These are phyloP conservation scores for Caradrina kadenii DNA, from an alignment of 2,888 invertebrate genomes.

Conservation along the genomic window DNA sequence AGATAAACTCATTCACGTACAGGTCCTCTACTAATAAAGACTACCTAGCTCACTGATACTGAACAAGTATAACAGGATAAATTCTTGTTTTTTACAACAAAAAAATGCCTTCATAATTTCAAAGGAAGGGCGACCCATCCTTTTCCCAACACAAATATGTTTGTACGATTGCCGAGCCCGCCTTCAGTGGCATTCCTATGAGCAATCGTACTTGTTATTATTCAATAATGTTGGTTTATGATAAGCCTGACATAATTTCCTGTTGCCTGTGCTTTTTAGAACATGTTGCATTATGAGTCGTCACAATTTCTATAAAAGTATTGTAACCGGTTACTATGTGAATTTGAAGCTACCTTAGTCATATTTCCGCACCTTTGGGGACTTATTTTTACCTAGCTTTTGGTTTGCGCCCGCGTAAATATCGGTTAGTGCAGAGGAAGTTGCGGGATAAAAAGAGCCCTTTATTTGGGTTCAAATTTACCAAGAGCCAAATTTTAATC, in stretches of 20 bases:
- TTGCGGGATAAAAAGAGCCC: too few species aligned
- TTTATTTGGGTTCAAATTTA: too few species aligned
- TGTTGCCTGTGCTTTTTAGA: background rate
- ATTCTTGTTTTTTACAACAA: background rate
- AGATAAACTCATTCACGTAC: background rate
- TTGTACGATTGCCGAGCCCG: background rate
- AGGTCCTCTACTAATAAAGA: background rate
- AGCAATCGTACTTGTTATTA: constrained; percentile 9
- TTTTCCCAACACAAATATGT: constrained; percentile 4
- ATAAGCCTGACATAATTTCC: constrained; percentile 26
- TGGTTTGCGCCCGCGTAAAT: too few species aligned
- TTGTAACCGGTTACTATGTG: background rate
- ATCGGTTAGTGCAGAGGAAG: too few species aligned
- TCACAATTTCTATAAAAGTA: constrained; percentile 24
- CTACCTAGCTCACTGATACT: background rate
- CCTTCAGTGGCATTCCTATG: background rate
- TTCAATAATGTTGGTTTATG: constrained; percentile 19
- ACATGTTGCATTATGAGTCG: constrained; percentile 24
- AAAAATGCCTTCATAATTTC: background rate
- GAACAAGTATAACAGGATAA: background rate
- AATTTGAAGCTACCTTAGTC: constrained; percentile 1
- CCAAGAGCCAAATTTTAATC: too few species aligned
- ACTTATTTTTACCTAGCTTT: background rate
- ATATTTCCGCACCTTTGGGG: background rate
- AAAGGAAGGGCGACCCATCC: background rate